Evolutionary conservation across 2,888 invertebrate species (phyloP), one percentile per base, ranked within the genome.

Genomic region (Sesia apiformis): DNA sequence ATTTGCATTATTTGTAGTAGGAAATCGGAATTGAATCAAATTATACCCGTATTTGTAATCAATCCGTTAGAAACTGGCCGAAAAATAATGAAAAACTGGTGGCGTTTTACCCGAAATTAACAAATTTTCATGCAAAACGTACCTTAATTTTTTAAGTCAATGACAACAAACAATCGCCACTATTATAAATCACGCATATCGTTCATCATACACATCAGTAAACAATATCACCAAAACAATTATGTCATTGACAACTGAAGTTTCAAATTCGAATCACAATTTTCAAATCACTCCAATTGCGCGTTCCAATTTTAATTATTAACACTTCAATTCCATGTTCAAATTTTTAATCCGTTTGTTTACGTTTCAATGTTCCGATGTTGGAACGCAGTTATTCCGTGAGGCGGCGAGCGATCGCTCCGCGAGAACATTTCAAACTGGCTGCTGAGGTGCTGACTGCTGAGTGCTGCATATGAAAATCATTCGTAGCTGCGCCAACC

Each of bases 391-490:
- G 50, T 52, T 7, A 52, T 43, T 51, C 38, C 55, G 58, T 58
- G 55, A 46, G 55, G 49, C 52, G 60, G 58, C 75, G 76, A 67
- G 69, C 69, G 60, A 55, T 57, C 71, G 38, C 60, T 53, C 52
- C 64, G 64, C 62, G 43, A 57, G 63, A 53, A 53, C 61, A 60
- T 54, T 61, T 56, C 59, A 64, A 64, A 39, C 55, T 49, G 52
- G 38, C 52, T n/a, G 23, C 54, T n/a, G 6, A 52, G n/a, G 52
- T 55, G 57, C 62, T 70, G 67, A 74, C 67, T 23, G 23, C 23
- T 70, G 67, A 74, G 67, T 23, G 23, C 23, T 23, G 23, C 23
- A 23, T 23, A 23, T 23, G 82, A 75, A 83, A 78, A 81, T 77
- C 64, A 71, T 64, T 63, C 66, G 60, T 23, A 23, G 23, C 23